A percentile compares a stretch with the other conserved stretches of the same genome.
Conservation (phyloP, 1,140 invertebrate genomes). For the Halesus radiatus region DNA sequence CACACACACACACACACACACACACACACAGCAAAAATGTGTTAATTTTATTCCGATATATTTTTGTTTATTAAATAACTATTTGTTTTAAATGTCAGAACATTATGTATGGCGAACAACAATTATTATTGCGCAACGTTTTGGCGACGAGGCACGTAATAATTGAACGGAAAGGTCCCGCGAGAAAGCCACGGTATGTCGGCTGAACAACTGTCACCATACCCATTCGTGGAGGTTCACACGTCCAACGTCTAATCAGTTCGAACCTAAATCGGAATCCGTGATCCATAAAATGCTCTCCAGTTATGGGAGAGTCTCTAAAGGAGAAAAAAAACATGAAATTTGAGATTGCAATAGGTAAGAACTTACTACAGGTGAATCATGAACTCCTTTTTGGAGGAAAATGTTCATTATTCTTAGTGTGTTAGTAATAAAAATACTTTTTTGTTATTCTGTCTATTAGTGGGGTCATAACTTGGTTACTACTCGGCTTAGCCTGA, state of each 20-base stretch:
- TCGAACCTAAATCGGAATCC: neutral
- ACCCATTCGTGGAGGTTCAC: constrained; percentile 12
- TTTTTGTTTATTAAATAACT: neutral
- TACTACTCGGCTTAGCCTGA: no score
- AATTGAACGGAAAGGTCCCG: constrained; percentile 1
- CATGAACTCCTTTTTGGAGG: no score
- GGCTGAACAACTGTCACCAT: constrained; percentile 12
- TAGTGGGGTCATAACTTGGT: no score
- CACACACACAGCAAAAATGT: no score
- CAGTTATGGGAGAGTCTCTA: neutral
- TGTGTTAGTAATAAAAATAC: no score
- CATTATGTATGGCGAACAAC: neutral
- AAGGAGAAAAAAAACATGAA: neutral
- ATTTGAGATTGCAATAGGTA: no score
- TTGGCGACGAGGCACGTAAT: neutral
- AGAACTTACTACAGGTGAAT: no score
- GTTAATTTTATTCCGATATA: no score
- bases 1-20: no score
- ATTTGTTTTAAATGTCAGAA: neutral
- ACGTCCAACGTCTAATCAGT: constrained; percentile 14
- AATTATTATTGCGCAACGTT: neutral
- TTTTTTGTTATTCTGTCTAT: no score
- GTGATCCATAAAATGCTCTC: neutral
- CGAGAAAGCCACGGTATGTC: constrained; percentile 10
- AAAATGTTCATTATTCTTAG: no score